Conservation (phyloP, 1,140 invertebrate species). For the Thereuonema tuberculata region DNA sequence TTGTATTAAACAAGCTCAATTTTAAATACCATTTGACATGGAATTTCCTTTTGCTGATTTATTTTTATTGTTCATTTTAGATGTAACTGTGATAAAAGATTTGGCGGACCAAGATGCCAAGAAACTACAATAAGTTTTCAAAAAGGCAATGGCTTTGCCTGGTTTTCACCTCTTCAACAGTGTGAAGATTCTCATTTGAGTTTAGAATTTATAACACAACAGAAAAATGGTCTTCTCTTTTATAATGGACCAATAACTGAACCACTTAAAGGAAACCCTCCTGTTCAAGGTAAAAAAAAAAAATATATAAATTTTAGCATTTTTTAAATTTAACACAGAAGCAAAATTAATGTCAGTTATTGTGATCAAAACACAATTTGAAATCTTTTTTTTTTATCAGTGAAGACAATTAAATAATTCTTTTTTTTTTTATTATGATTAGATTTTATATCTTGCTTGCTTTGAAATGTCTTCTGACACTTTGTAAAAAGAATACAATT, state of each 20-base stretch:
- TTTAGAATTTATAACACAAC: slow-evolving; percentile 30
- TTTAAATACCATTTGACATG: too few relatives aligned
- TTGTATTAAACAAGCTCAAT: too few relatives aligned
- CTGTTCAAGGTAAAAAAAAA: slow-evolving; percentile 7
- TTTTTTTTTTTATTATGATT: too few relatives aligned
- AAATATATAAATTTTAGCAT: background rate
- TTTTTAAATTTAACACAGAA: background rate
- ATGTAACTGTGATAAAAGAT: slow-evolving; percentile 30
- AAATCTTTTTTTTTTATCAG: too few relatives aligned
- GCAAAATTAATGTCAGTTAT: too few relatives aligned
- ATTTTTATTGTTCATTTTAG: too few relatives aligned
- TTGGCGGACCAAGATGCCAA: slow-evolving; percentile 34
- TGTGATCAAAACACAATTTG: too few relatives aligned
- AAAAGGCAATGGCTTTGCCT: slow-evolving; percentile 20
- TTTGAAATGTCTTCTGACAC: too few relatives aligned
- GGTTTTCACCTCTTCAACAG: slow-evolving; percentile 30
- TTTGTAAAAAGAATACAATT: too few relatives aligned
- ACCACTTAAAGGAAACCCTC: background rate
- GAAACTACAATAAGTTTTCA: slow-evolving; percentile 30
- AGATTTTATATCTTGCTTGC: too few relatives aligned
- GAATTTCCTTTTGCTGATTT: too few relatives aligned
- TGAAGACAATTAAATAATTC: too few relatives aligned
- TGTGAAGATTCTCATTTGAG: slow-evolving; percentile 32
- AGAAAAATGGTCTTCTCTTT: slow-evolving; percentile 28
- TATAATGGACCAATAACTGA: slow-evolving; percentile 32